Conservation (phyloP, 2,888 invertebrate species). For the Sabatieria punctata region DNA sequence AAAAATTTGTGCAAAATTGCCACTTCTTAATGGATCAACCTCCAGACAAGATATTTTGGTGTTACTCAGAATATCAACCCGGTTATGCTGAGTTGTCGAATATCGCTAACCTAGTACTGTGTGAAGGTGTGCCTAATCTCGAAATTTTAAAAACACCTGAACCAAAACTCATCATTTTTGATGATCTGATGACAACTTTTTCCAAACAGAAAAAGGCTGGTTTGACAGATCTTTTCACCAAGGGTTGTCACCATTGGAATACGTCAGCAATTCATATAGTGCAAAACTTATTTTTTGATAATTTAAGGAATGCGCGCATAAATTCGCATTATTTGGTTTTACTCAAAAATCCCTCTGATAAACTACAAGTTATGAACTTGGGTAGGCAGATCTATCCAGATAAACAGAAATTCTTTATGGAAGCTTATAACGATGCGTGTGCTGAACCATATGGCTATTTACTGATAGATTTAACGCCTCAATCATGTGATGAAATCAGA, state of each 20-base stretch:
- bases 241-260: slow-evolving; percentile 1
- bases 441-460: not conserved
- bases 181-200: too few species aligned
- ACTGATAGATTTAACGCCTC: not conserved
- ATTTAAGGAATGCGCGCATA: not conserved
- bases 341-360: not conserved
- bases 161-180: not conserved
- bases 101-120: not conserved
- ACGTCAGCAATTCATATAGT: not conserved
- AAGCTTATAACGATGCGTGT: too few species aligned
- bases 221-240: not conserved
- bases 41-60: not conserved
- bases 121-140: not conserved
- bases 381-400: not conserved
- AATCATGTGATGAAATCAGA: not conserved
- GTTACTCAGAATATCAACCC: not conserved
- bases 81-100: not conserved
- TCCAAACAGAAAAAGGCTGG: not conserved
- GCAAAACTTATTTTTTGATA: not conserved
- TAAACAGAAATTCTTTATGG: not conserved
- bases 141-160: not conserved
- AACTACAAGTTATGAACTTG: not conserved
- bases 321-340: not conserved
- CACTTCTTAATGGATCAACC: not conserved
- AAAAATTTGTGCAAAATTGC: not conserved